These are phyloP conservation scores for Heterochromis multidens DNA, from an alignment of 2,113 vertebrate genomes.

Conservation along the genomic window DNA sequence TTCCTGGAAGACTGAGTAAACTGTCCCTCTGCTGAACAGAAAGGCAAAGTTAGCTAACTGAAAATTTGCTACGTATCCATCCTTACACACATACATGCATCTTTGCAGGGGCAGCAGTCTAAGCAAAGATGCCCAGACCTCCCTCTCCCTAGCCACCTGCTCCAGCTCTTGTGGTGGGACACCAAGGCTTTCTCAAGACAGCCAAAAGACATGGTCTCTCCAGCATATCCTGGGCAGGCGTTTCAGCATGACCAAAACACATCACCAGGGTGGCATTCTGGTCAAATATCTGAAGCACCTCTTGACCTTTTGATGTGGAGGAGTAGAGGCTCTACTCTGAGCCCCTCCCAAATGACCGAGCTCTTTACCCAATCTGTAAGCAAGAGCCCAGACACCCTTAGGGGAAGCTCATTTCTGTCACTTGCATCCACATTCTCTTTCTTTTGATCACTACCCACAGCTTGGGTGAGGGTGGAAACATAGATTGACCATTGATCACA, in stretches of 20 bases:
- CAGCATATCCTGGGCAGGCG: not conserved
- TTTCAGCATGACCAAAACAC: not conserved
- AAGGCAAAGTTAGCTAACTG: not conserved
- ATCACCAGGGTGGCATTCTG: not conserved
- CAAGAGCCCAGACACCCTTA: not conserved
- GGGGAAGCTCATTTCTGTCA: not conserved
- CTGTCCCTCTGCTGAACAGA: too few relatives aligned
- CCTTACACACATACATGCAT: fast-evolving
- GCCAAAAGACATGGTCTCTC: not conserved
- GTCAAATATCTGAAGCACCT: not conserved
- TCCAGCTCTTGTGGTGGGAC: fast-evolving
- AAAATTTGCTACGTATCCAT: not conserved
- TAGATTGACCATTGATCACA: not conserved
- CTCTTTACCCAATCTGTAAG: not conserved
- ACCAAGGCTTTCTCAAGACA: not conserved
- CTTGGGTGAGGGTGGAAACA: not conserved
- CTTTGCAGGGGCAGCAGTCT: not conserved
- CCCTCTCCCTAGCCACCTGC: not conserved
- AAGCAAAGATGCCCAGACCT: not conserved
- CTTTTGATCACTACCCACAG: not conserved
- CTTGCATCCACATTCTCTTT: not conserved
- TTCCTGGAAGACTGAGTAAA: too few relatives aligned
- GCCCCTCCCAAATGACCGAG: not conserved
- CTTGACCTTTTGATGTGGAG: not conserved
- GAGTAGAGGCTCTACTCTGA: not conserved